phyloP scores from a whole-genome alignment of 2,888 invertebrate species.

The Crematogaster levior region DNA sequence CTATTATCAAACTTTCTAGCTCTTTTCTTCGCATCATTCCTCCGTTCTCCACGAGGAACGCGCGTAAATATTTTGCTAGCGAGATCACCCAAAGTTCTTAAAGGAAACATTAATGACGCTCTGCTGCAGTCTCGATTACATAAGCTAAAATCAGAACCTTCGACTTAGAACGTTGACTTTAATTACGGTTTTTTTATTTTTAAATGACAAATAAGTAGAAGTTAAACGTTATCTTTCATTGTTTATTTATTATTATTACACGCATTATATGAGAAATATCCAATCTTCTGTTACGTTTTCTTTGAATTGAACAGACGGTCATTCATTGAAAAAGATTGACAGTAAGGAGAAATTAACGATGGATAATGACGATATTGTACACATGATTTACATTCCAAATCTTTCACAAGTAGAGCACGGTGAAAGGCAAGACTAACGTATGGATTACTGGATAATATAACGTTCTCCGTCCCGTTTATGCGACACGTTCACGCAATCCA shows the following conservation, averaged over 20 bases:
- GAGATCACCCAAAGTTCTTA: neutral
- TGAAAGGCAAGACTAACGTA: slow-evolving; percentile 35
- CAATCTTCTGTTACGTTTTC: neutral
- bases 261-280: neutral
- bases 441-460: slow-evolving; percentile 37
- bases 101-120: neutral
- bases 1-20: slow-evolving; percentile 31
- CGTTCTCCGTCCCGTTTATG: slow-evolving; percentile 11
- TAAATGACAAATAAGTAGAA: too few relatives aligned
- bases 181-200: too few relatives aligned
- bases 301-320: neutral
- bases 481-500: slow-evolving; percentile 31
- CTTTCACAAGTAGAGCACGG: slow-evolving; percentile 9
- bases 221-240: neutral
- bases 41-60: neutral
- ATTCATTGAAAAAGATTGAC: neutral
- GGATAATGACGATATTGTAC: neutral
- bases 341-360: neutral
- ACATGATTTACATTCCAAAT: neutral
- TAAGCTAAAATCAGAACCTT: neutral
- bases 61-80: neutral
- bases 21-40: neutral
- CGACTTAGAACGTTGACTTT: neutral
- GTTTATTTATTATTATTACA: neutral
- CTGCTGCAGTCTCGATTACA: neutral